Evolutionary conservation across 2,113 vertebrate species (phyloP).

Genomic region (Orthonyx spaldingii): DNA sequence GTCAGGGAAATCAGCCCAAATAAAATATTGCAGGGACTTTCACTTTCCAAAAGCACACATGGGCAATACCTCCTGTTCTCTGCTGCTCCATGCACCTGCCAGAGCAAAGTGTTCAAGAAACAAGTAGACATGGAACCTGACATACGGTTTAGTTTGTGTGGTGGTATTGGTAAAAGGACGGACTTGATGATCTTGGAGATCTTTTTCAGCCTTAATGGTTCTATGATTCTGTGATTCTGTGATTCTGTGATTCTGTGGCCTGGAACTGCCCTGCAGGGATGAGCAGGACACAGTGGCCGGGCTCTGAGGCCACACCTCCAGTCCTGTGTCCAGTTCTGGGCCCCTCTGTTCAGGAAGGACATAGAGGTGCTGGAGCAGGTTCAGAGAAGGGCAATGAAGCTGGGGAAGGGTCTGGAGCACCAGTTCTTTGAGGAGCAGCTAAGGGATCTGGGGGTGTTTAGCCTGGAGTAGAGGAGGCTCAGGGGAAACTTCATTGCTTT

Average conservation of each 20-base stretch:
- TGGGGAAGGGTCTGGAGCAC: not conserved
- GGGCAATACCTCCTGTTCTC: not conserved
- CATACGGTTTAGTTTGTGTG: not conserved
- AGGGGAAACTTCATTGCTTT: not conserved
- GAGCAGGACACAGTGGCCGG: not conserved
- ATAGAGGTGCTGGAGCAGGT: not conserved
- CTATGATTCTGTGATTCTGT: not conserved
- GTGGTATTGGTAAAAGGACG: not conserved
- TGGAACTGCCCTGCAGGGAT: not conserved
- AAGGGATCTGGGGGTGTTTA: not conserved
- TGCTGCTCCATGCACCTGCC: not conserved
- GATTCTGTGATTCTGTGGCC: not conserved
- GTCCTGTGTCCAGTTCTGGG: not conserved
- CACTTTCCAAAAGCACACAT: accelerated
- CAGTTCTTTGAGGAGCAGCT: not conserved
- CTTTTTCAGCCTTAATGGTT: not conserved
- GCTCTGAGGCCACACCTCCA: not conserved
- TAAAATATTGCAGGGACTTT: not conserved
- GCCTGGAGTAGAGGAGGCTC: not conserved
- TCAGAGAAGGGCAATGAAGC: not conserved
- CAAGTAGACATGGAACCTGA: not conserved
- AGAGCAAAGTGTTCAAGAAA: not conserved
- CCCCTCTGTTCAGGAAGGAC: not conserved
- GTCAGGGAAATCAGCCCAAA: not conserved
- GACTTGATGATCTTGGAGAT: not conserved